These are phyloP conservation scores for Sesia apiformis DNA, from an alignment of 2,888 invertebrate genomes.

Conservation along the genomic window DNA sequence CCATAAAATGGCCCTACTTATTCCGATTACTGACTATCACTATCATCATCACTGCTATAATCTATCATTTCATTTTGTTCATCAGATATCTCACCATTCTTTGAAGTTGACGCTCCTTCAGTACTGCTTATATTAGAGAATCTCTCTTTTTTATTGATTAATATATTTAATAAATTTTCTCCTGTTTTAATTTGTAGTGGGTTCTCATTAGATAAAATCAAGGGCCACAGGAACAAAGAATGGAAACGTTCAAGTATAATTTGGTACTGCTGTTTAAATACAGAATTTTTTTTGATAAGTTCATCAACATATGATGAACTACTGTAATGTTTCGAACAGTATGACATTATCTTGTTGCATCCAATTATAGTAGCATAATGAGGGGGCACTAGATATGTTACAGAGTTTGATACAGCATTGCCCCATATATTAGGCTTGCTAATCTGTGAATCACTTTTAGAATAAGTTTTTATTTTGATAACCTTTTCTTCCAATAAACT, in stretches of 20 bases:
- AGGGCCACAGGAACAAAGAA: slow-evolving; percentile 21
- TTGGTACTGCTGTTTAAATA: slow-evolving; percentile 27
- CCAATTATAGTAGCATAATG: slow-evolving; percentile 47
- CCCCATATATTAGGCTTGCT: slow-evolving; percentile 43
- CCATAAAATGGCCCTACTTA: too few relatives aligned
- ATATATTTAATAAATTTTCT: too few relatives aligned
- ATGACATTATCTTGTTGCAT: slow-evolving; percentile 36
- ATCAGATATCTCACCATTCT: too few relatives aligned
- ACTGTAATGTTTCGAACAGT: slow-evolving; percentile 10
- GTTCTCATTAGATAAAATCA: not conserved
- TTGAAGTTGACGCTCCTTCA: too few relatives aligned
- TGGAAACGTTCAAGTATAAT: slow-evolving; percentile 37
- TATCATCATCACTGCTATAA: too few relatives aligned
- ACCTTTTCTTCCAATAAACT: slow-evolving; percentile 20
- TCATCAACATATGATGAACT: slow-evolving; percentile 18
- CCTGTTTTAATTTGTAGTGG: not conserved
- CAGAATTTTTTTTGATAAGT: slow-evolving; percentile 22
- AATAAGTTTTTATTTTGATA: slow-evolving; percentile 41
- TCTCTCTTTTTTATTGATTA: too few relatives aligned
- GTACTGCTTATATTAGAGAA: too few relatives aligned
- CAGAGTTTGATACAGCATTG: slow-evolving; percentile 11
- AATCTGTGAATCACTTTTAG: slow-evolving; percentile 23
- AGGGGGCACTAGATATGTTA: slow-evolving; percentile 43
- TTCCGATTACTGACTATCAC: too few relatives aligned
- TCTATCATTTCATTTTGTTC: too few relatives aligned